These are phyloP conservation scores for Ditylenchus dipsaci DNA, from an alignment of 1,140 invertebrate species.

Conservation along the genomic window DNA sequence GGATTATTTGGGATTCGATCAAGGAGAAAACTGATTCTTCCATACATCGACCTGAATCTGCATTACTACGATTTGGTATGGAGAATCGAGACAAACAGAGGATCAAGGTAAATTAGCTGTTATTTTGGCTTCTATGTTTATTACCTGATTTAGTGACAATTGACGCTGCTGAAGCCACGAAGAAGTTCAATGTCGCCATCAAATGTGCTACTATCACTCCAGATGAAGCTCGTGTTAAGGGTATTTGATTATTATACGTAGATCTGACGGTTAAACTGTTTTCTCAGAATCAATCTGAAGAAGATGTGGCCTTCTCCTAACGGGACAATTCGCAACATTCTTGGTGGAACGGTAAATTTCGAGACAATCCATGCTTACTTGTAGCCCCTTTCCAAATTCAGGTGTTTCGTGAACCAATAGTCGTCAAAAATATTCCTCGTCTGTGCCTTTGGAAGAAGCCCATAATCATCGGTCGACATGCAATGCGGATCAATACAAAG, in stretches of 20 bases:
- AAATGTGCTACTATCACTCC: conserved; percentile 99
- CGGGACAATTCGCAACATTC: conserved; percentile 94
- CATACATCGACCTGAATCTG: conserved; percentile 91
- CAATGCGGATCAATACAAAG: conserved; percentile 95
- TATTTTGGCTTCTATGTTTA: neutral
- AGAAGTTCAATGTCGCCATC: conserved; percentile 94
- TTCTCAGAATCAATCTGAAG: conserved; percentile 84
- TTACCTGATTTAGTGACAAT: conserved; percentile 89
- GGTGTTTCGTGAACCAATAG: conserved; percentile 90
- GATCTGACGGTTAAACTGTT: too few species aligned
- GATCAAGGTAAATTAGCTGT: conserved; percentile 65
- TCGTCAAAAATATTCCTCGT: conserved; percentile 93
- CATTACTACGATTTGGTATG: conserved; percentile 88
- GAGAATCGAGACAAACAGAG: conserved; percentile 85
- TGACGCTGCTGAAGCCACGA: conserved; percentile 91
- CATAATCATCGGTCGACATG: conserved; percentile 95
- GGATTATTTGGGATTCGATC: conserved; percentile 56
- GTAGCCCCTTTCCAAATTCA: too few species aligned
- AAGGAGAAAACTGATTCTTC: conserved; percentile 73
- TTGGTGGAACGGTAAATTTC: conserved; percentile 71
- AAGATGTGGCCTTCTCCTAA: conserved; percentile 99
- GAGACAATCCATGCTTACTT: too few species aligned
- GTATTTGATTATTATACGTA: conserved; percentile 60
- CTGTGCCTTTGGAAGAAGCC: conserved; percentile 88
- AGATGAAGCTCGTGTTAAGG: conserved; percentile 74